Percentiles rank a stretch among this genome's conserved stretches.
Evolutionary conservation across 2,888 invertebrate species (phyloP).

Genomic region (Nipponacmea schrenckii): DNA sequence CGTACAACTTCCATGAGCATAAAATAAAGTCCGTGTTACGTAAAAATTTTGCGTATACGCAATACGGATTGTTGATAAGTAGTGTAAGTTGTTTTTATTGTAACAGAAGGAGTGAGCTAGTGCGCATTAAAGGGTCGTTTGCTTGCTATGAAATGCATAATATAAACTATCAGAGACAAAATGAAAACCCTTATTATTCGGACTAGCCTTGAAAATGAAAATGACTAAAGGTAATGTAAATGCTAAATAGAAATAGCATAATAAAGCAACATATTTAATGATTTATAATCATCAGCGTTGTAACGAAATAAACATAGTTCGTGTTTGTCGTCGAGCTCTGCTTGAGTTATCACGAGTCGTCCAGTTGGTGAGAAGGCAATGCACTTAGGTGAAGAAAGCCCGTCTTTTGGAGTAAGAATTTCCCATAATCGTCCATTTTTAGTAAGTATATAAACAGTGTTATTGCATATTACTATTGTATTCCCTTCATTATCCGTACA

Average conservation of each 20-base stretch:
- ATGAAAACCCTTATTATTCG: too few species aligned
- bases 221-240: too few species aligned
- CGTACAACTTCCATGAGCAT: too few species aligned
- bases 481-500: slow-evolving; percentile 60
- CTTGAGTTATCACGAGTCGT: slow-evolving; percentile 53
- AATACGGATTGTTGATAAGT: too few species aligned
- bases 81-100: too few species aligned
- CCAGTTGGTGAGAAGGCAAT: slow-evolving; percentile 52
- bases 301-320: slow-evolving; percentile 58
- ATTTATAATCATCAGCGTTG: slow-evolving; percentile 58
- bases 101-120: too few species aligned
- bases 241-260: slow-evolving; percentile 58
- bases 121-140: too few species aligned
- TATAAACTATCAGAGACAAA: too few species aligned
- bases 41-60: too few species aligned
- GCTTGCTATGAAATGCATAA: too few species aligned
- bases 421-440: slow-evolving; percentile 64
- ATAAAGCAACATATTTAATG: slow-evolving; percentile 56
- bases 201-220: not conserved
- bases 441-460: slow-evolving; percentile 56
- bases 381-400: slow-evolving; percentile 56
- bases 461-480: slow-evolving; percentile 59
- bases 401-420: slow-evolving; percentile 55
- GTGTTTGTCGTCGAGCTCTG: slow-evolving; percentile 48
- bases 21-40: too few species aligned